A percentile compares a stretch with the other conserved stretches of the same genome.
These are phyloP conservation scores for Pseudochirops cupreus DNA, from an alignment of 2,797 vertebrate genomes.

Conservation along the genomic window DNA sequence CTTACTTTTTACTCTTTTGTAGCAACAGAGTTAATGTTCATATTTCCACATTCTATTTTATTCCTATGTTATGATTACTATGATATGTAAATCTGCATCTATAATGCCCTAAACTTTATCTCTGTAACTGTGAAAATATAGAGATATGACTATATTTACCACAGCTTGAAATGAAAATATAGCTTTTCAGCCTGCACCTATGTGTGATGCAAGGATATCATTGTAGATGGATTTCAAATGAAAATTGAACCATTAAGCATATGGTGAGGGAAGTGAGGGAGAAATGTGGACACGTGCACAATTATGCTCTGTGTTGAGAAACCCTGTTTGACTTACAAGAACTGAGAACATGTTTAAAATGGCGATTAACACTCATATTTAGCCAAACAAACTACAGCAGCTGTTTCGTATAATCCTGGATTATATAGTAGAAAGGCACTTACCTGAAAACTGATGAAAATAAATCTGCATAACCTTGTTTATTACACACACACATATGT, in stretches of 20 bases:
- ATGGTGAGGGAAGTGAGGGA: conserved; percentile 5
- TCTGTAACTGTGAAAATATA: not conserved
- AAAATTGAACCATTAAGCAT: conserved; percentile 4
- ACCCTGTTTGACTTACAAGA: not conserved
- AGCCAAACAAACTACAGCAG: not conserved
- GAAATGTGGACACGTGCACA: not conserved
- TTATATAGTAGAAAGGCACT: not conserved
- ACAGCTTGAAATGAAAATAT: not conserved
- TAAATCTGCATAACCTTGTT: not conserved
- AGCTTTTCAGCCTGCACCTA: not conserved
- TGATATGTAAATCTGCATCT: not conserved
- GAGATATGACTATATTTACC: not conserved
- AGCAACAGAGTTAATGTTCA: not conserved
- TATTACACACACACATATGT: not conserved
- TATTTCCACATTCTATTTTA: not conserved
- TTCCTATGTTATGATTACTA: not conserved
- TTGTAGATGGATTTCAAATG: conserved; percentile 3
- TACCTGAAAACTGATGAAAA: not conserved
- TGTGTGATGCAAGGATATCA: not conserved
- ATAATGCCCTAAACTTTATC: not conserved
- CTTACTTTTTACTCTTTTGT: not conserved
- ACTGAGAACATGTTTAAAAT: not conserved
- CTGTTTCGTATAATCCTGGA: not conserved
- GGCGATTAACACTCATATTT: conserved; percentile 24
- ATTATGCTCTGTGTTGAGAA: not conserved